Evolutionary conservation across 2,888 invertebrate genomes (phyloP).

Genomic region (Xanthorhoe spadicearia): DNA sequence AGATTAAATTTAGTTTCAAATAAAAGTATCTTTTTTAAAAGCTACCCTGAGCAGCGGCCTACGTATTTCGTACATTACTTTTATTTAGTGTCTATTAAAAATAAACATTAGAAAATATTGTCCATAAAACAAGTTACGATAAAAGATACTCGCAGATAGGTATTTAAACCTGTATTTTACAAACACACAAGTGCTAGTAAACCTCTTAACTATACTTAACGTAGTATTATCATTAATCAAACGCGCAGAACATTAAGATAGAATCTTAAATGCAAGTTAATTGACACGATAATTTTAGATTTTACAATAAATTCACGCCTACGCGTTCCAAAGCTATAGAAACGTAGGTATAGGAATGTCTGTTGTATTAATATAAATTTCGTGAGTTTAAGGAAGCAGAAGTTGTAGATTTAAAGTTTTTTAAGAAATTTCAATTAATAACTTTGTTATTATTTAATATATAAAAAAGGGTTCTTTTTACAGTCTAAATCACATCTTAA

Average conservation of each 20-base stretch:
- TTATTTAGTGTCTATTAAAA: background rate
- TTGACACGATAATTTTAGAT: conserved; percentile 50
- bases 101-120: background rate
- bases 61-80: background rate
- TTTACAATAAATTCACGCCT: conserved; percentile 59
- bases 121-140: background rate
- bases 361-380: conserved; percentile 1
- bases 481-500: background rate
- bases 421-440: background rate
- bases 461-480: background rate
- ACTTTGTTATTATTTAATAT: background rate
- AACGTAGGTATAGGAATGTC: conserved; percentile 19
- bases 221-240: conserved; percentile 26
- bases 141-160: background rate
- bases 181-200: conserved; percentile 10
- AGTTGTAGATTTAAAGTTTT: background rate
- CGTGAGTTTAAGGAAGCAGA: background rate
- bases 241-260: conserved; percentile 39
- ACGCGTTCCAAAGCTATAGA: conserved; percentile 38
- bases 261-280: conserved; percentile 44
- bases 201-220: conserved; percentile 23
- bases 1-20: too few relatives aligned
- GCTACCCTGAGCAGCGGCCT: too few relatives aligned
- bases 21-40: too few relatives aligned
- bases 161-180: conserved; percentile 12